A percentile compares a stretch with the other conserved stretches of the same genome.
Evolutionary conservation across 2,797 vertebrate genomes (phyloP).

Genomic region (Sebastes oblongus): DNA sequence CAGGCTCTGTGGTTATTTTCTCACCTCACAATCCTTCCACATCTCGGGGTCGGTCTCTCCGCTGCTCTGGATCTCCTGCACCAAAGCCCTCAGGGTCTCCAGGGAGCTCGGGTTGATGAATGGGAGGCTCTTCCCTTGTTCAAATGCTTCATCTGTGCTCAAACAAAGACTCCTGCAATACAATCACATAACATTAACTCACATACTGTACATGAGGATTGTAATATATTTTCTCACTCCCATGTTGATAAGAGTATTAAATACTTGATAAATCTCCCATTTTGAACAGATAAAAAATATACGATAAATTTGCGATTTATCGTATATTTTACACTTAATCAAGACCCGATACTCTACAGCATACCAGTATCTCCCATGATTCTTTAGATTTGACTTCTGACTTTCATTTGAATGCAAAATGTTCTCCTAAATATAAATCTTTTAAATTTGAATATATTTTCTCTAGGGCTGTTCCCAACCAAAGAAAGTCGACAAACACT

Average conservation of each 20-base stretch:
- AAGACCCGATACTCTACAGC: too few relatives aligned
- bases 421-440: too few relatives aligned
- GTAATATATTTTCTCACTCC: neutral
- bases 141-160: conserved; percentile 81
- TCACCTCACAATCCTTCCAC: conserved; percentile 93
- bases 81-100: conserved; percentile 85
- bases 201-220: neutral
- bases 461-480: too few relatives aligned
- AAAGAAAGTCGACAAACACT: too few relatives aligned
- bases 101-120: conserved; percentile 86
- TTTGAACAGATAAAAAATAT: too few relatives aligned
- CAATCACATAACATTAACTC: neutral
- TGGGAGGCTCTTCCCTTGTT: conserved; percentile 85
- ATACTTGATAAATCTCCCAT: too few relatives aligned
- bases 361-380: too few relatives aligned
- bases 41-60: conserved; percentile 85
- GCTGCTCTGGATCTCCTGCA: conserved; percentile 87
- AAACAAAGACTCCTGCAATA: conserved; percentile 79
- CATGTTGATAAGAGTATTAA: too few relatives aligned
- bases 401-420: too few relatives aligned
- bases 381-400: too few relatives aligned
- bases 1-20: neutral
- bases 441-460: neutral
- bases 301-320: rapidly evolving
- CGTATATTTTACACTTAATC: too few relatives aligned